phyloP scores from a whole-genome alignment of 2,888 invertebrate genomes.

The Corythucha ciliata region DNA sequence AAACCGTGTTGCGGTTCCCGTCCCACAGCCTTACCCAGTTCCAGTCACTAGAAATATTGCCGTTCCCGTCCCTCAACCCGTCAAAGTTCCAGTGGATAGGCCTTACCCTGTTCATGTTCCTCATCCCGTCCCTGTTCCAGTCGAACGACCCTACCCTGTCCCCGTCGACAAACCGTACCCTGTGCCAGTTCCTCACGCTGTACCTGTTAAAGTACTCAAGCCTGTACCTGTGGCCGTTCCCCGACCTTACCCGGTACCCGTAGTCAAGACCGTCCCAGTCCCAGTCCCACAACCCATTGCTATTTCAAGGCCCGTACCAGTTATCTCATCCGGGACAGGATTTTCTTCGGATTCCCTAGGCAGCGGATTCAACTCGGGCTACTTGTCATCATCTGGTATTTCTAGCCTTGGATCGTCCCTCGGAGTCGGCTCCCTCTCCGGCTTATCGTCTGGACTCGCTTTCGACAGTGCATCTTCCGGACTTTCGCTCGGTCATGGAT shows the following conservation, averaged over 20 bases:
- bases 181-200: neutral
- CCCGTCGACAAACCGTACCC: conserved; percentile 12
- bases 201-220: conserved; percentile 33
- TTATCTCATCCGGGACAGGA: too few species aligned
- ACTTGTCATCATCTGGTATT: neutral
- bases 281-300: conserved; percentile 33
- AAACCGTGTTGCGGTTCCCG: conserved; percentile 21
- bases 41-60: conserved; percentile 47
- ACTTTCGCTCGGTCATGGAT: conserved; percentile 11
- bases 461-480: neutral
- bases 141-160: conserved; percentile 21
- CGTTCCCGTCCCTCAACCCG: conserved; percentile 42
- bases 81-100: conserved; percentile 33
- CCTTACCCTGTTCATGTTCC: conserved; percentile 41
- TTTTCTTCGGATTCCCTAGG: too few species aligned
- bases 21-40: conserved; percentile 43
- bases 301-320: conserved; percentile 42
- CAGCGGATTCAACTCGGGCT: too few species aligned
- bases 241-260: conserved; percentile 33
- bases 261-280: conserved; percentile 33
- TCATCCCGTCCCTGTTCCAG: conserved; percentile 26
- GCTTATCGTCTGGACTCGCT: conserved; percentile 1
- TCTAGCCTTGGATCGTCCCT: neutral
- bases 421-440: neutral
- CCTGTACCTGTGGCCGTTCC: conserved; percentile 35